Percentiles rank a stretch among this genome's conserved stretches.
phyloP scores from a whole-genome alignment of 2,797 vertebrate genomes.

The Nothura maculosa region DNA sequence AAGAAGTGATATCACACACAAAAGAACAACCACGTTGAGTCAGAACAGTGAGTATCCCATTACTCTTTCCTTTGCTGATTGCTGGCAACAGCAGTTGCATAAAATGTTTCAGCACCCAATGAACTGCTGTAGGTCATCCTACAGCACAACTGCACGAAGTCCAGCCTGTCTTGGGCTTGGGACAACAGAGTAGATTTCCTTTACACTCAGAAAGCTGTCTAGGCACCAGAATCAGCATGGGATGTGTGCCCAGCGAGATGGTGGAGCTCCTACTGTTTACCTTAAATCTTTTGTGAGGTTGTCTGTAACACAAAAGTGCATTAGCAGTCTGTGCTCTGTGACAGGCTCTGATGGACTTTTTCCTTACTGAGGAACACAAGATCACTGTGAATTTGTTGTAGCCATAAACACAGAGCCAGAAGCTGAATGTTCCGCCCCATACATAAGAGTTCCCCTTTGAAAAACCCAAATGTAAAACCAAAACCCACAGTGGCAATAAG shows the following conservation, averaged over 20 bases:
- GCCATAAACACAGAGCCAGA: neutral
- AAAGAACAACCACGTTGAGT: constrained; percentile 19
- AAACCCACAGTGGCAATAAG: neutral
- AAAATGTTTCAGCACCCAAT: neutral
- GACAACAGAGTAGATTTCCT: neutral
- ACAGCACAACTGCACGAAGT: neutral
- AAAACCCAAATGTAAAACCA: neutral
- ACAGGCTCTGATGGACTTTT: neutral
- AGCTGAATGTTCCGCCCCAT: neutral
- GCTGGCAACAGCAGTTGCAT: neutral
- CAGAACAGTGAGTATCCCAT: constrained; percentile 5
- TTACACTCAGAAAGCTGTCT: neutral
- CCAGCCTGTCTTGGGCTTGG: neutral
- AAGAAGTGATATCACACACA: neutral
- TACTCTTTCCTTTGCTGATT: neutral
- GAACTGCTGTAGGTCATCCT: neutral
- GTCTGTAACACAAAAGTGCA: fast-evolving
- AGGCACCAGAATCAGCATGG: neutral
- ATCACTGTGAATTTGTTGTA: neutral
- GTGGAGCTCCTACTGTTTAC: fast-evolving
- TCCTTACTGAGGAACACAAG: neutral
- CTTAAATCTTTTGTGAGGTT: neutral
- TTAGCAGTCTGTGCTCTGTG: neutral
- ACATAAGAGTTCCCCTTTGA: neutral
- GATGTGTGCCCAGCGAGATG: neutral